Conservation (phyloP, 2,113 vertebrate species). For the Strigops habroptila region DNA sequence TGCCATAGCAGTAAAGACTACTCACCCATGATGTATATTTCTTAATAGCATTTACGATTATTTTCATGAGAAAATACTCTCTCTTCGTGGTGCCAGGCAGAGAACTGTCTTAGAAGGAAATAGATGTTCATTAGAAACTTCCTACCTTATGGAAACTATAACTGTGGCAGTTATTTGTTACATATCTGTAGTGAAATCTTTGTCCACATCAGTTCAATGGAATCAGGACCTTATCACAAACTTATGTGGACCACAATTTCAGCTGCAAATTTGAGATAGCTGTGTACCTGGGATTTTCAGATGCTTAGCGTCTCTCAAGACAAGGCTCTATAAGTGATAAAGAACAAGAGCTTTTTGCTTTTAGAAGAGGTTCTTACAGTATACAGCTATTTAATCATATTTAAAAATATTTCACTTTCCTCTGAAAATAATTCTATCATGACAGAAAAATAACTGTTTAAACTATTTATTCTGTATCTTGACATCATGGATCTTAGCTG, state of each 20-base stretch:
- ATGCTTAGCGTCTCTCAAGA: not conserved
- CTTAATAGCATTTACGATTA: not conserved
- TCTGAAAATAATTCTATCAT: not conserved
- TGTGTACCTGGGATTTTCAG: not conserved
- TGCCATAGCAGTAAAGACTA: not conserved
- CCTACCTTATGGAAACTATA: not conserved
- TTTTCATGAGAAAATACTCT: not conserved
- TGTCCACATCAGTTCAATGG: not conserved
- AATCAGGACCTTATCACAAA: not conserved
- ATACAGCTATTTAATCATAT: not conserved
- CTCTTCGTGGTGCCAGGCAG: not conserved
- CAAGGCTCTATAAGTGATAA: not conserved
- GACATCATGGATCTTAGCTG: not conserved
- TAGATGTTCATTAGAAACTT: not conserved
- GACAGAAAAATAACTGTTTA: not conserved
- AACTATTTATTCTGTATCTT: not conserved
- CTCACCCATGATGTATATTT: rapidly evolving
- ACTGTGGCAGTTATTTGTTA: not conserved
- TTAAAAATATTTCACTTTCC: not conserved
- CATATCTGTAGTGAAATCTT: not conserved
- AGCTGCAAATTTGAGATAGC: not conserved
- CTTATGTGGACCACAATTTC: not conserved
- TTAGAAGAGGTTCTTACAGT: not conserved
- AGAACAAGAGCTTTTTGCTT: not conserved
- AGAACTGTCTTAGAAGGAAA: not conserved